Conservation (phyloP, 92 coral and sea anemone genomes). For the Epizoanthus ramosus region DNA sequence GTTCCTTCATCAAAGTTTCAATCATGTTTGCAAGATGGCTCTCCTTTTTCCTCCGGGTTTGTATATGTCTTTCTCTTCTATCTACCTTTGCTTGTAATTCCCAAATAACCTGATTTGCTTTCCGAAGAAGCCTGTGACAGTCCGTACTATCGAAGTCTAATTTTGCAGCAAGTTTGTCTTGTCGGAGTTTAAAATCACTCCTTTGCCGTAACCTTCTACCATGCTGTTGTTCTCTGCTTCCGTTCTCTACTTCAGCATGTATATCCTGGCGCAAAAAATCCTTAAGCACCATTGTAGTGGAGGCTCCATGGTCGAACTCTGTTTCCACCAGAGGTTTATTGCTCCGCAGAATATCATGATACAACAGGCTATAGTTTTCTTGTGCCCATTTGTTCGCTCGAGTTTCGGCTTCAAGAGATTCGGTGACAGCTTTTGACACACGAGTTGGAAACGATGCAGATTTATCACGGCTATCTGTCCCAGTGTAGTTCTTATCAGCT, state of each 20-base stretch:
- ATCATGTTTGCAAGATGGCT: constrained; percentile 42
- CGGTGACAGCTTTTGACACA: background rate
- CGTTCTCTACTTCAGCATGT: background rate
- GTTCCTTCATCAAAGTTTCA: constrained; percentile 45
- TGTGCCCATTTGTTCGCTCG: constrained; percentile 29
- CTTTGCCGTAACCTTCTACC: constrained; percentile 55
- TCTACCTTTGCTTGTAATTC: constrained; percentile 52
- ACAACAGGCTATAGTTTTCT: background rate
- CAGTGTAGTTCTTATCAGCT: background rate
- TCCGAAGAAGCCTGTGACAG: constrained; percentile 35
- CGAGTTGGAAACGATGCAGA: background rate
- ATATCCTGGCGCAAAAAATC: background rate
- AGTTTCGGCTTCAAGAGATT: constrained; percentile 7
- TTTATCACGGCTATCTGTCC: background rate
- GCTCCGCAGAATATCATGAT: background rate
- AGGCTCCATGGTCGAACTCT: background rate
- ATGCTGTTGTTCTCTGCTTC: constrained; percentile 6
- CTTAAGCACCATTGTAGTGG: background rate
- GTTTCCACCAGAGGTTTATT: background rate
- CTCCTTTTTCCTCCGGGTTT: constrained; percentile 49
- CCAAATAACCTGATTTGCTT: constrained; percentile 49
- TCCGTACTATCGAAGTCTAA: constrained; percentile 57
- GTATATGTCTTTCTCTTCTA: constrained; percentile 54
- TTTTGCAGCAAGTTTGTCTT: constrained; percentile 53
- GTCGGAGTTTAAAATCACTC: constrained; percentile 54